A percentile compares a stretch with the other conserved stretches of the same genome.
Evolutionary conservation across 2,797 vertebrate genomes (phyloP).

Genomic region (Spinus pinus): DNA sequence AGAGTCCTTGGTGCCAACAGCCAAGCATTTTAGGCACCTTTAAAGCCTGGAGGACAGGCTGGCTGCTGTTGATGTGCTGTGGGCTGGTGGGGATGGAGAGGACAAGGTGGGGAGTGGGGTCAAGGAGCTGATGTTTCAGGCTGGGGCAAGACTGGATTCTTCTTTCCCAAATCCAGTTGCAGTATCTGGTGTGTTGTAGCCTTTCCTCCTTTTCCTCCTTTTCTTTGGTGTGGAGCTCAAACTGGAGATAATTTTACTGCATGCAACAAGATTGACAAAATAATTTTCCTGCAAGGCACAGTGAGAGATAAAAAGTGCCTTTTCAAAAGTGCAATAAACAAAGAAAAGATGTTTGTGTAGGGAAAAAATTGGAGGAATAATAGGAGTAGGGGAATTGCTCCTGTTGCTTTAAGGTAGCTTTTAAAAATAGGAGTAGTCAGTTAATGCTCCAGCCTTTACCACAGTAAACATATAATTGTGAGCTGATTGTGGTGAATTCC

Average conservation of each 20-base stretch:
- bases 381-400: background rate
- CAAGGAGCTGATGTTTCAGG: background rate
- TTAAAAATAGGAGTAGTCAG: background rate
- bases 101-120: background rate
- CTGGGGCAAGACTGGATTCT: background rate
- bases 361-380: background rate
- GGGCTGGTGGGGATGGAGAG: background rate
- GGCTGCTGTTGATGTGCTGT: background rate
- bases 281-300: background rate
- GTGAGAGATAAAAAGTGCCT: background rate
- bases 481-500: conserved; percentile 15
- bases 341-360: background rate
- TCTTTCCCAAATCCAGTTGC: background rate
- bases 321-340: background rate
- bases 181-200: fast-evolving
- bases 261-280: background rate
- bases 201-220: background rate
- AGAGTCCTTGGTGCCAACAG: background rate
- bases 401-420: conserved; percentile 14
- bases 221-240: background rate
- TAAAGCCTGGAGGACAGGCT: background rate
- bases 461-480: background rate
- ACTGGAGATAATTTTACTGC: background rate
- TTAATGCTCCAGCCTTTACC: background rate
- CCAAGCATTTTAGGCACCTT: background rate